These are phyloP conservation scores for Punctoribates punctum DNA, from an alignment of 2,888 invertebrate species.

Conservation along the genomic window DNA sequence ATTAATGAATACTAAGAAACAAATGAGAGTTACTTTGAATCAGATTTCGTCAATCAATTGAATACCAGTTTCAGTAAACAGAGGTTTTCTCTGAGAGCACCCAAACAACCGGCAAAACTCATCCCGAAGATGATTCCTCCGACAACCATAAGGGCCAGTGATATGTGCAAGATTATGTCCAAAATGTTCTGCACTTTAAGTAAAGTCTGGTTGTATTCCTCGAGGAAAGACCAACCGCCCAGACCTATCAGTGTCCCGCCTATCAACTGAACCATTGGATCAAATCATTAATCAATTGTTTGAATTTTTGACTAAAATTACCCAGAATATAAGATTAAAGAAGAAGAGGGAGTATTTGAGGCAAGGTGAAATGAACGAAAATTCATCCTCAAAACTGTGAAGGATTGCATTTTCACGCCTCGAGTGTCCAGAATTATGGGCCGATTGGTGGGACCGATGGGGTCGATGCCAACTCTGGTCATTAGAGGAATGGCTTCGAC, in stretches of 20 bases:
- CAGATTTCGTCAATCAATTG: neutral
- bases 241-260: constrained; percentile 80
- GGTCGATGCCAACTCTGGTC: constrained; percentile 7
- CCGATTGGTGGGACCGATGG: constrained; percentile 3
- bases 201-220: constrained; percentile 83
- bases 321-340: constrained; percentile 85
- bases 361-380: constrained; percentile 70
- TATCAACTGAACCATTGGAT: constrained; percentile 64
- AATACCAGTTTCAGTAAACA: constrained; percentile 80
- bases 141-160: constrained; percentile 80
- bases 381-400: constrained; percentile 42
- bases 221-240: constrained; percentile 84
- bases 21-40: constrained; percentile 13
- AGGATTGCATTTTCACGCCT: constrained; percentile 7
- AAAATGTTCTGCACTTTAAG: constrained; percentile 75
- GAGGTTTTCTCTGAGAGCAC: constrained; percentile 83
- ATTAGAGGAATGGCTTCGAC: neutral
- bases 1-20: constrained; percentile 74
- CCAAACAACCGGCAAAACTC: constrained; percentile 89
- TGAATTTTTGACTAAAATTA: constrained; percentile 56
- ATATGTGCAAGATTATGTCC: constrained; percentile 79
- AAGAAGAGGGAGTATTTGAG: constrained; percentile 86
- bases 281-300: constrained; percentile 8
- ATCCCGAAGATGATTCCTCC: constrained; percentile 88
- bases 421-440: neutral